phyloP scores from a whole-genome alignment of 2,888 invertebrate genomes.

The Gari tellinella region DNA sequence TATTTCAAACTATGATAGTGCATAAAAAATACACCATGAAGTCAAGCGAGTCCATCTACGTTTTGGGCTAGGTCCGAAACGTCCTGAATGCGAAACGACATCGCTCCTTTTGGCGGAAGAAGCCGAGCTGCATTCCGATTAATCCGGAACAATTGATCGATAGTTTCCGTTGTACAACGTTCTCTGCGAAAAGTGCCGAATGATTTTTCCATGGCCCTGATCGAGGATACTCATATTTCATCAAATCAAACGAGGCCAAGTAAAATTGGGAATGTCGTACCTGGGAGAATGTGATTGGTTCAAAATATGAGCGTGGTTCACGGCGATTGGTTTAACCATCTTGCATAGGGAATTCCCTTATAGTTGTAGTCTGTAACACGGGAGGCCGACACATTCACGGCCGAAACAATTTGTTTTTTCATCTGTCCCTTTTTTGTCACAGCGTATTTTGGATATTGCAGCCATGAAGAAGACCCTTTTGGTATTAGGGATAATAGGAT shows the following conservation, averaged over 20 bases:
- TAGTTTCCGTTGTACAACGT: no score
- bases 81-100: no score
- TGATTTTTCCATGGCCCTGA: constrained; percentile 20
- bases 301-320: constrained; percentile 68
- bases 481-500: constrained; percentile 72
- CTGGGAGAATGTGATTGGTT: constrained; percentile 77
- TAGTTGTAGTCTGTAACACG: constrained; percentile 11
- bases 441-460: constrained; percentile 9
- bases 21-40: no score
- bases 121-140: no score
- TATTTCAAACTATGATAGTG: no score
- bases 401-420: constrained; percentile 15
- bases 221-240: constrained; percentile 30
- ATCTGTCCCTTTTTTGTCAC: constrained; percentile 11
- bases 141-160: no score
- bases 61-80: no score
- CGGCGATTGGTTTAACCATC: constrained; percentile 69
- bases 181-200: no score
- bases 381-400: constrained; percentile 12
- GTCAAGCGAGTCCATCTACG: no score
- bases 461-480: constrained; percentile 65
- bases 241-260: constrained; percentile 79
- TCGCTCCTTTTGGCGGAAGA: no score
- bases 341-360: constrained; percentile 72
- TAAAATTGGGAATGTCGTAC: constrained; percentile 70